Evolutionary conservation across 2,888 invertebrate genomes (phyloP).

Genomic region (Pelosia muscerda): DNA sequence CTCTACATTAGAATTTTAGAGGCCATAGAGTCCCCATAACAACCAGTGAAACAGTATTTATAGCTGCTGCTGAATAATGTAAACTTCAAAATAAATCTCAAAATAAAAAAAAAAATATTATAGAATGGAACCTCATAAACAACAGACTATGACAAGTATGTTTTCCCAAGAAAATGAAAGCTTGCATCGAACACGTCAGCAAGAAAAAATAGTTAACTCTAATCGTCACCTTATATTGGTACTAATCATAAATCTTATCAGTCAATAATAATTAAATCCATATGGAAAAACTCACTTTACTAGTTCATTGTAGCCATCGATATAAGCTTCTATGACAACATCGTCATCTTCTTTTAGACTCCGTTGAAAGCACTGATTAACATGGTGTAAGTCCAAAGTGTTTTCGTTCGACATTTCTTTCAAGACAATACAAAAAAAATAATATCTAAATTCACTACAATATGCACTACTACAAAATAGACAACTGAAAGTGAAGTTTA

Average conservation of each 20-base stretch:
- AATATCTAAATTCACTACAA: constrained; percentile 17
- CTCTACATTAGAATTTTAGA: neutral
- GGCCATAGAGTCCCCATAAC: no score
- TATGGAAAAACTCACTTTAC: constrained; percentile 89
- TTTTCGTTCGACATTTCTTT: constrained; percentile 82
- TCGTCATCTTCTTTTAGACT: constrained; percentile 91
- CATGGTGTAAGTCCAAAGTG: constrained; percentile 75
- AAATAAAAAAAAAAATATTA: no score
- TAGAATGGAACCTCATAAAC: no score
- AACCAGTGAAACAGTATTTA: neutral
- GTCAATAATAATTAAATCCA: constrained; percentile 44
- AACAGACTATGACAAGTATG: neutral
- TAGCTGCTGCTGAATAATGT: neutral
- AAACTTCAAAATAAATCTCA: no score
- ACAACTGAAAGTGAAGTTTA: constrained; percentile 15
- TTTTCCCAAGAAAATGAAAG: neutral
- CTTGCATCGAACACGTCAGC: constrained; percentile 10
- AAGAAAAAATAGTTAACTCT: neutral
- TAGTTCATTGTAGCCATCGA: constrained; percentile 93
- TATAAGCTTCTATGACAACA: constrained; percentile 90
- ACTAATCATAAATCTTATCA: constrained; percentile 35
- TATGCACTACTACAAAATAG: constrained; percentile 13
- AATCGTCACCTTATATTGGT: constrained; percentile 14
- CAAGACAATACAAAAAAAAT: constrained; percentile 27
- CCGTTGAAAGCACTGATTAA: constrained; percentile 88